Evolutionary conservation across 2,888 invertebrate species (phyloP), one percentile per base, ranked within the genome.

Genomic region (Orthonevra nobilis): DNA sequence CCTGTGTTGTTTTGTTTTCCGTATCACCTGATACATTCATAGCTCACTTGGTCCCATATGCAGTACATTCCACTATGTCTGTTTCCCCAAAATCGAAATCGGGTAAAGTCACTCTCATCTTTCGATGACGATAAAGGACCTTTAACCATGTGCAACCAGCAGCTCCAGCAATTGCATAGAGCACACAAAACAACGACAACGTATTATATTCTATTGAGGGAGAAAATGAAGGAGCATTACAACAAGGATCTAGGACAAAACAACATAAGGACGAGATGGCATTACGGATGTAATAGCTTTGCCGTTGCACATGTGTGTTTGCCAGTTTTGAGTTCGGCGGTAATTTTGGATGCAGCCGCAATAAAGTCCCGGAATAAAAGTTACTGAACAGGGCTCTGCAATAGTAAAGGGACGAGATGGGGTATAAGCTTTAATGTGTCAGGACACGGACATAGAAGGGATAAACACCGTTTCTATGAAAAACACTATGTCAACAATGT

Each of bases 401-500:
- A 60, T 66, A n/a, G n/a, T n/a, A n/a, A n/a, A n/a, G 28, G 44
- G 60, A 60, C 46, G 32, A 60, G 23, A 68, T 50, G 50, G 50
- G 58, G 50, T 66, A 50, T 40, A 26, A 38, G 17, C 9, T 30
- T 15, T 23, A 34, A 2, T 3, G 14, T 20, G 9, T 1, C 20
- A 44, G 4, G 23, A 46, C 19, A 6, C 32, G 14, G 10, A 32
- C 15, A 48, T 23, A 14, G 14, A n/a, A 20, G 1, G 34, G 9
- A 26, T 9, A 17, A 9, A 4, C 40, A 1, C 20, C 2, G 12
- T 7, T 15, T 52, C 5, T 12, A 44, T 20, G 36, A 9, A 61
- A 60, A 52, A 40, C 68, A 60, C 61, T 54, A 61, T 40, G 54
- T 56, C 54, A 61, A 75, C 74, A 69, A 56, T 56, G 46, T 61